Evolutionary conservation across 2,888 invertebrate genomes (phyloP).

Genomic region (Acanthosepion pharaonis): DNA sequence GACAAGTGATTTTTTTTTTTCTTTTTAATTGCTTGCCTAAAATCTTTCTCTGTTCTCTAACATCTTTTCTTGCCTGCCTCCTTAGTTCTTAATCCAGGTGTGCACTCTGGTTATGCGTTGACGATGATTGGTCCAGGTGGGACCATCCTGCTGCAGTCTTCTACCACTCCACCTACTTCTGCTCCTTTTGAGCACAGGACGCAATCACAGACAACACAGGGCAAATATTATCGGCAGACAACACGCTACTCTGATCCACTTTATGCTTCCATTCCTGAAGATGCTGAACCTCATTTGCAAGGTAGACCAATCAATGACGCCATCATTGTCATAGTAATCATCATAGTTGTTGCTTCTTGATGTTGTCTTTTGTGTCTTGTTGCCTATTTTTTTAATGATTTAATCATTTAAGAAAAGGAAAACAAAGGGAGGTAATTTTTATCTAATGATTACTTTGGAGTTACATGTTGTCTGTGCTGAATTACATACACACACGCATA

Average conservation of each 20-base stretch:
- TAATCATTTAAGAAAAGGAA: neutral
- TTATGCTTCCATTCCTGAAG: slow-evolving; percentile 66
- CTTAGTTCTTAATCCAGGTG: slow-evolving; percentile 46
- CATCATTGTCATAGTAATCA: neutral
- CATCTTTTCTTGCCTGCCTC: slow-evolving; percentile 36
- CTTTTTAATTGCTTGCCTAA: neutral
- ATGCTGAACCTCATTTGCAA: slow-evolving; percentile 49
- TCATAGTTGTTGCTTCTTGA: neutral
- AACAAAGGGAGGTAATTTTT: neutral
- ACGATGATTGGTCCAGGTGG: slow-evolving; percentile 42
- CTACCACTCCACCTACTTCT: slow-evolving; percentile 42
- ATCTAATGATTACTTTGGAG: neutral
- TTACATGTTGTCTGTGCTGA: neutral
- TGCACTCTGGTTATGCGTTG: slow-evolving; percentile 39
- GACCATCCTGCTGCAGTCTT: slow-evolving; percentile 37
- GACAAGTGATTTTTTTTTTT: neutral
- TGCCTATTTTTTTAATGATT: neutral
- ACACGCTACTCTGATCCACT: slow-evolving; percentile 61
- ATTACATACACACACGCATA: no score
- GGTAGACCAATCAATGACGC: slow-evolving; percentile 36
- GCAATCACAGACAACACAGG: slow-evolving; percentile 47
- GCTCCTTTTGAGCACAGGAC: slow-evolving; percentile 43
- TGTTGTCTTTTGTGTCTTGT: neutral
- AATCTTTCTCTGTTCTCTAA: slow-evolving; percentile 24
- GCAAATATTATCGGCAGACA: slow-evolving; percentile 47